Evolutionary conservation across 2,797 vertebrate genomes (phyloP).

Genomic region (Notamacropus eugenii): DNA sequence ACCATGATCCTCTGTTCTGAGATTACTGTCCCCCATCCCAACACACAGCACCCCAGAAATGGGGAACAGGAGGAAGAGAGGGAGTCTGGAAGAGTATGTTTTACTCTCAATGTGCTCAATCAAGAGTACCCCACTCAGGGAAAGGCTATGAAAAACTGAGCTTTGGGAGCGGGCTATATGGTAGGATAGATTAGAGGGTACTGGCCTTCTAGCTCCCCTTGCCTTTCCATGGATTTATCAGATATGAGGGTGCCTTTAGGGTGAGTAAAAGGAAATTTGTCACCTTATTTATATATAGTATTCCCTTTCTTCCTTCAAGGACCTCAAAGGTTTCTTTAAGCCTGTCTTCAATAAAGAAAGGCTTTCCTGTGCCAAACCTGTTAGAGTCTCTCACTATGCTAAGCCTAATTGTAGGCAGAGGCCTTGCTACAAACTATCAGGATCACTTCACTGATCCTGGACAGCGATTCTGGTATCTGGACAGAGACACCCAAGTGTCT

Average conservation of each 20-base stretch:
- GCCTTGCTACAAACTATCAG: not conserved
- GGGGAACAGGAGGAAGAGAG: not conserved
- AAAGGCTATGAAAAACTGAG: not conserved
- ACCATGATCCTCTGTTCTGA: not conserved
- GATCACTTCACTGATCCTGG: not conserved
- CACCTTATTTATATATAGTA: not conserved
- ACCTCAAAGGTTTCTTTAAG: not conserved
- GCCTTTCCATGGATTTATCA: not conserved
- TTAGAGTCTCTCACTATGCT: not conserved
- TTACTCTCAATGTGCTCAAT: not conserved
- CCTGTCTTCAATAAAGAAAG: not conserved
- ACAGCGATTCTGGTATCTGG: not conserved
- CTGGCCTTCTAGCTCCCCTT: not conserved
- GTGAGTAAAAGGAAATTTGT: not conserved
- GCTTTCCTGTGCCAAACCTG: not conserved
- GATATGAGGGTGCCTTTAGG: not conserved
- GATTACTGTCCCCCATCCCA: not conserved
- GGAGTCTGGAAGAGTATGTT: not conserved
- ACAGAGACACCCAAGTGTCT: not conserved
- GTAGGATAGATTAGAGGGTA: not conserved
- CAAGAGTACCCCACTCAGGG: not conserved
- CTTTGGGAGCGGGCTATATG: not conserved
- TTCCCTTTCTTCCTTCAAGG: conserved; percentile 59
- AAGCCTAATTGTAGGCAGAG: not conserved
- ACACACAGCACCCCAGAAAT: not conserved